Evolutionary conservation across 2,113 vertebrate genomes (phyloP).

Genomic region (Morone saxatilis): DNA sequence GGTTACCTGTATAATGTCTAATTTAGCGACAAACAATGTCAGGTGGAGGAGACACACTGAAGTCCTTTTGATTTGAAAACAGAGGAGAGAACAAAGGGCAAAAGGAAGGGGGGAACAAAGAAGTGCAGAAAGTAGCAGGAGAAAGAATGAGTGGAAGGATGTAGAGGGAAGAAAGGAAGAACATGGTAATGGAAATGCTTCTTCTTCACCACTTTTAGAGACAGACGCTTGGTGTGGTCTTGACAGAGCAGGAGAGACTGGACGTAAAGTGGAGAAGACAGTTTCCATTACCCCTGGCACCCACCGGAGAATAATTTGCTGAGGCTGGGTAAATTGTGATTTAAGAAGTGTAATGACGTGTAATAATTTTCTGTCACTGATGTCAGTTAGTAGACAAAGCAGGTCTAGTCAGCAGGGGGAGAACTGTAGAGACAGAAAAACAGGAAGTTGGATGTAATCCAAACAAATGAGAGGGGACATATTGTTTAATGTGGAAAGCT

Average conservation of each 20-base stretch:
- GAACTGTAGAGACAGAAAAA: constrained; percentile 39
- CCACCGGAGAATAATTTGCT: constrained; percentile 86
- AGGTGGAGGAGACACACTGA: constrained; percentile 42
- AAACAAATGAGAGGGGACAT: constrained; percentile 68
- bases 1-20: constrained; percentile 57
- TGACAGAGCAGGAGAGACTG: constrained; percentile 79
- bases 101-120: constrained; percentile 1
- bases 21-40: constrained; percentile 64
- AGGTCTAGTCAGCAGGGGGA: constrained; percentile 52
- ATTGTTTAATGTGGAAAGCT: constrained; percentile 48
- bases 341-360: constrained; percentile 90
- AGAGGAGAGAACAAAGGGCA: not conserved
- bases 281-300: constrained; percentile 87
- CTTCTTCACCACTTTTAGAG: constrained; percentile 26
- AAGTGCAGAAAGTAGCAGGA: not conserved
- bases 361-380: constrained; percentile 90
- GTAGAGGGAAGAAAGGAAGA: not conserved
- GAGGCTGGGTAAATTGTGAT: constrained; percentile 90
- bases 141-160: not conserved
- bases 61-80: constrained; percentile 40
- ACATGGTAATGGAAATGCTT: not conserved
- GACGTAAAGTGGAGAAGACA: constrained; percentile 87
- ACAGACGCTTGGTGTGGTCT: constrained; percentile 68
- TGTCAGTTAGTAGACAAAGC: constrained; percentile 83
- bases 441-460: constrained; percentile 48